Conservation (phyloP, 2,797 vertebrate genomes). For the Cottoperca gobio region DNA sequence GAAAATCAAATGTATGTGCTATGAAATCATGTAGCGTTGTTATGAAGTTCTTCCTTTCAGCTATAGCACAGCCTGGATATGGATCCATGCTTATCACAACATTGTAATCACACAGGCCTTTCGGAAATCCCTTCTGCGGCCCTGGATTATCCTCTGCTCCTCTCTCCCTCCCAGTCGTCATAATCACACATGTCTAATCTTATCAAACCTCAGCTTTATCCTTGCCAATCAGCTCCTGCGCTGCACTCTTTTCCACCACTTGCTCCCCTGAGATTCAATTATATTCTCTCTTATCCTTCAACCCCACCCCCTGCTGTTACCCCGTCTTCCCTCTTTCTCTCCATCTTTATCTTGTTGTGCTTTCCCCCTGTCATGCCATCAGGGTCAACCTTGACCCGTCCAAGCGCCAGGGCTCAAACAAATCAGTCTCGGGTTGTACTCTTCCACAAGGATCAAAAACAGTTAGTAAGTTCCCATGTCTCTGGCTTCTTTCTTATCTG, state of each 20-base stretch:
- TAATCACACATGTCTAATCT: constrained; percentile 84
- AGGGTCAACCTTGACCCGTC: constrained; percentile 99
- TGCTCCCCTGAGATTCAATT: constrained; percentile 71
- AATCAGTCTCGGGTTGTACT: constrained; percentile 95
- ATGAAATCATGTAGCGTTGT: not conserved
- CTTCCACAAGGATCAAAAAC: constrained; percentile 97
- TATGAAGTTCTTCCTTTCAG: constrained; percentile 26
- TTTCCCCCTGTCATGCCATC: constrained; percentile 69
- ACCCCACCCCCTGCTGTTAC: constrained; percentile 33
- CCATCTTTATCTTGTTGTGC: constrained; percentile 71
- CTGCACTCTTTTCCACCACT: constrained; percentile 75
- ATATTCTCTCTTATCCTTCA: constrained; percentile 61
- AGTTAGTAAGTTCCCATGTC: constrained; percentile 93
- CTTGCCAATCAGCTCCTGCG: constrained; percentile 78
- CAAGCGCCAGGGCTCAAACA: constrained; percentile 97
- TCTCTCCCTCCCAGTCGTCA: constrained; percentile 66
- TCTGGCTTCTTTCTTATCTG: constrained; percentile 73
- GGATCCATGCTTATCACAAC: constrained; percentile 59
- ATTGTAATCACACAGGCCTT: constrained; percentile 59
- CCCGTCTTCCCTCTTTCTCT: constrained; percentile 65
- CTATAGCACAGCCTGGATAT: constrained; percentile 34
- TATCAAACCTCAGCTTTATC: constrained; percentile 82
- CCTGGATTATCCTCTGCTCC: constrained; percentile 75
- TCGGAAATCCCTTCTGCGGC: constrained; percentile 61
- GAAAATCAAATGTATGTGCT: not conserved